Base-by-base conservation (phyloP, 2,888 invertebrate genomes). In the Ceraclea dissimilis region DNA sequence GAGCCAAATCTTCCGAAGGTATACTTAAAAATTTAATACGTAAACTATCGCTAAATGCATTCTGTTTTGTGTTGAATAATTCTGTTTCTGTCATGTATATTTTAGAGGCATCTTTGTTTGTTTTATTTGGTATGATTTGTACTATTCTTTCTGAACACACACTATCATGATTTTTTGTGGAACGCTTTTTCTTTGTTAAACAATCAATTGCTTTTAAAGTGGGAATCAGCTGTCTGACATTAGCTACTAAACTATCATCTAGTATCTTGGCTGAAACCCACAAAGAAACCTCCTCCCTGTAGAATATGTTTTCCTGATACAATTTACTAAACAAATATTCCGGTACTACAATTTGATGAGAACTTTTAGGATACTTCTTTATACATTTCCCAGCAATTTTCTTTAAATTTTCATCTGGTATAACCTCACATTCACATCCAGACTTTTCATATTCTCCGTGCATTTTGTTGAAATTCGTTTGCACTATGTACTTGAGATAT, bases 251-350 rank as follows among this genome's bases (percentile, higher is more conserved):
- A 39, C 13, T 39, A 13, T 39, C 13, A 33, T 52, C 46, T 6
- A 19, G 6, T 26, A 43, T 33, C 47, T 18, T 26, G 60, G 75
- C 58, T 22, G 69, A 68, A 13, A 76, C 65, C 78, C 78, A 78
- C 19, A 78, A 63, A 6, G 75, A 67, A 51, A 72, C 74, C 65
- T 73, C 72, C 62, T 78, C 77, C 59, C 71, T 63, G 61, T 76
- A 78, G 63, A 76, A 77, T 58, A 77, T 67, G 63, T 78, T 78
- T 64, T 75, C 73, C 62, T 71, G 68, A 61, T 72, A 70, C 19
- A 77, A 65, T 59, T 75, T 71, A 55, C 73, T 68, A 64, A 70
- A 77, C 51, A 54, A 49, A 43, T 16, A 16, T 21, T 19, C 13
- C 1, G 62, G 62, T 4, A 62, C 57, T 26, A 62, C 54, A 20